A percentile compares a stretch with the other conserved stretches of the same genome.
Conservation (phyloP, 2,797 vertebrate genomes). For the Falco columbarius region DNA sequence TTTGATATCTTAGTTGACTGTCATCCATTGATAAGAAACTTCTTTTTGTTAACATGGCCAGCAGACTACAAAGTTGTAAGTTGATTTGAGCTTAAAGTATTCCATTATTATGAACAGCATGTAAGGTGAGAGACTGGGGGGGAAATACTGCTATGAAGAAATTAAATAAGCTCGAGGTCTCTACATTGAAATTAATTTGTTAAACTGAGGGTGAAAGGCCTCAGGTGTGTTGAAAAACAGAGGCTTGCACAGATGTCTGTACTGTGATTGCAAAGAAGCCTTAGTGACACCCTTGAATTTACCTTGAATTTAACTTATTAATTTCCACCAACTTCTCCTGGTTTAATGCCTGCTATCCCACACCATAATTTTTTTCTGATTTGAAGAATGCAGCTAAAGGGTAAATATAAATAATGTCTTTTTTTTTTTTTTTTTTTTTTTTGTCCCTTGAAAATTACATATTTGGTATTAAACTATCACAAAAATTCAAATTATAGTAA, state of each 20-base stretch:
- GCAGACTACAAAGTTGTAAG: background rate
- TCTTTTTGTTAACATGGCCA: background rate
- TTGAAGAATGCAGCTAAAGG: background rate
- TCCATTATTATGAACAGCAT: background rate
- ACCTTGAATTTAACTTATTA: background rate
- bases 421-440: background rate
- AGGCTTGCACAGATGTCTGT: background rate
- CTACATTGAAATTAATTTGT: conserved; percentile 60
- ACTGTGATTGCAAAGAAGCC: background rate
- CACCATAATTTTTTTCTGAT: background rate
- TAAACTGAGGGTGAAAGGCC: conserved; percentile 53
- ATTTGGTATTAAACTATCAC: background rate
- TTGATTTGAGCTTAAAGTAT: background rate
- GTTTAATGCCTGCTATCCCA: background rate
- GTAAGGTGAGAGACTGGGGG: background rate
- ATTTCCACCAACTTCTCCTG: background rate
- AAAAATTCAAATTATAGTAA: background rate
- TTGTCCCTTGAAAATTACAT: background rate
- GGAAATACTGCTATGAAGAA: background rate
- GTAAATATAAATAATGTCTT: background rate
- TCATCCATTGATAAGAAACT: background rate
- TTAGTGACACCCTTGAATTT: background rate
- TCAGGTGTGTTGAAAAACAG: conserved; percentile 26
- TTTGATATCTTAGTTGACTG: background rate
- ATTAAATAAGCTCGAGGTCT: conserved; percentile 43